Evolutionary conservation across 2,113 vertebrate species (phyloP).

Genomic region (Amazona vittata): DNA sequence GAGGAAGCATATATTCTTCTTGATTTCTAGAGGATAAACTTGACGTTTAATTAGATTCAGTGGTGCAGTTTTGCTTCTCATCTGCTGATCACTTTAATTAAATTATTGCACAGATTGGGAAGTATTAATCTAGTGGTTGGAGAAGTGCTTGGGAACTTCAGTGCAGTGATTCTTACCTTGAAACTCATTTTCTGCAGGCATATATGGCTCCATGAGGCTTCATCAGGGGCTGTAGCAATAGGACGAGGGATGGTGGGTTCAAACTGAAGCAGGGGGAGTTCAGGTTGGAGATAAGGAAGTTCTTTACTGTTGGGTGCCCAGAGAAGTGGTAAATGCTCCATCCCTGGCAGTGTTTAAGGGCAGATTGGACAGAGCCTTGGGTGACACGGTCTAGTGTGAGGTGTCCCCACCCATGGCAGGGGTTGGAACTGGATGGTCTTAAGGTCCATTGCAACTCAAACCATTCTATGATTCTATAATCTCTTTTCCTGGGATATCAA

Average conservation of each 20-base stretch:
- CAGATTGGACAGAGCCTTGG: neutral
- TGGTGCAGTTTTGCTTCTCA: slow-evolving; percentile 19
- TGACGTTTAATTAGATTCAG: slow-evolving; percentile 48
- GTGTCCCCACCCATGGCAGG: too few species aligned
- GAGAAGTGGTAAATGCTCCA: neutral
- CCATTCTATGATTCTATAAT: neutral
- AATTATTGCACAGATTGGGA: slow-evolving; percentile 20
- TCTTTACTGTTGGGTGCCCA: neutral
- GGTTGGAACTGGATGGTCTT: neutral
- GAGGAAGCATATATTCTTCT: slow-evolving; percentile 34
- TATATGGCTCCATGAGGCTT: neutral
- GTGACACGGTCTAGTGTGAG: neutral
- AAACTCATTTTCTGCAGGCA: neutral
- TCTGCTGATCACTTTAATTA: slow-evolving; percentile 55
- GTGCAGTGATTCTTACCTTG: neutral
- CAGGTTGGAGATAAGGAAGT: neutral
- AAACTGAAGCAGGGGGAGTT: neutral
- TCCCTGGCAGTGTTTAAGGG: neutral
- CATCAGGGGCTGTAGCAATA: neutral
- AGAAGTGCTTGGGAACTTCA: neutral
- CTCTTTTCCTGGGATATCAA: neutral
- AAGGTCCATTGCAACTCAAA: neutral
- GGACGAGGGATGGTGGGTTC: neutral
- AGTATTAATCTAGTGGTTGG: neutral
- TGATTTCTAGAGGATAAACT: slow-evolving; percentile 34